Evolutionary conservation across 2,797 vertebrate species (phyloP), one percentile per base, ranked within the genome.

Genomic region (Manis crassicaudata): DNA sequence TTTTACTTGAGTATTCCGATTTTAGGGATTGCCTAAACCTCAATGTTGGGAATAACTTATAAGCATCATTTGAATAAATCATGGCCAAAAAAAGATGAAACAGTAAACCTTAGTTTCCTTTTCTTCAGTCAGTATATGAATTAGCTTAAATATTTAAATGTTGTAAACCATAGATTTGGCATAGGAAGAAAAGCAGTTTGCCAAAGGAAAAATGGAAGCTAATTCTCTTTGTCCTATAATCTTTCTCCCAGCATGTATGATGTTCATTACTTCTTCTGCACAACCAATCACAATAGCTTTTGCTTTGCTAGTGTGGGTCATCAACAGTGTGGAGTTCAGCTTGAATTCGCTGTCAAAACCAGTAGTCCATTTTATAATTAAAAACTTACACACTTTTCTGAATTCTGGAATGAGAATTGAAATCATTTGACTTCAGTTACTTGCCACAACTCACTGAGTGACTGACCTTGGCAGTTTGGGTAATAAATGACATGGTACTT

Each of bases 111-210:
- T 68, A 52, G 23, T 84, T 92, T 89, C 58, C 37, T 87, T 87
- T 88, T 60, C 29, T 72, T 32, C 5, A 46, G 60, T 76, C 20
- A 32, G 77, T 65, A 46, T 73, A 16, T 93, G 83, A 89, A 67
- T 40, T 68, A 43, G 52, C 46, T 80, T 95, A 83, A 91, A n/a
- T 68, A 86, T 68, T 43, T 95, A 92, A 86, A 56, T 89, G 35
- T 83, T 79, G n/a, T 18, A 92, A 95, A 81, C 32, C 23, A 68
- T 88, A 18, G 27, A 80, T 70, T 62, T 81, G 40, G 62, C 21
- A 43, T 85, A 70, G 73, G n/a, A 81, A 83, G 52, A 67, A 35
- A 90, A 35, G 60, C 27, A 56, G 16, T 75, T 75, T 80, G 50
- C 60, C 56, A 58, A 79, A 46, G 25, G 63, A 58, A 90, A 68